Base-by-base conservation (phyloP, 2,797 vertebrate species). In the Etheostoma nigrum region DNA sequence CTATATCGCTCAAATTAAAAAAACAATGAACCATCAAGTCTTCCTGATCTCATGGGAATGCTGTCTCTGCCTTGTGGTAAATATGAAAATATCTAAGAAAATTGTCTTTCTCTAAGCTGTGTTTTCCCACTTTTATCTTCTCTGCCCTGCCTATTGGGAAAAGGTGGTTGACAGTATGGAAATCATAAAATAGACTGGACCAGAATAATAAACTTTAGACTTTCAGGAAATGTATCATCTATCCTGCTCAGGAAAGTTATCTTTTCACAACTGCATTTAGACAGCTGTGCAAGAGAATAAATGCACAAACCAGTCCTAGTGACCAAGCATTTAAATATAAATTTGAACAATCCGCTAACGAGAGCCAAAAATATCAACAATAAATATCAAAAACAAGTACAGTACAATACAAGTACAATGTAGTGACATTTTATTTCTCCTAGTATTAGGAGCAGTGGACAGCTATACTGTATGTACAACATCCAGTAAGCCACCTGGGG, bases 1-100 rank as follows among this genome's bases (percentile, higher is more conserved):
- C 68, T 42, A 14, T 61, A 74, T 58, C 57, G 27, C 67, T 59
- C 19, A 6, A 72, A 82, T 76, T 76, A 47, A 49, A 79, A 82
- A 66, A 36, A 11, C 59, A 36, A 23, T 12, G 21, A 83, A 72
- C 53, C 67, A 68, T 65, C 60, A 27, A 68, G 23, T 25, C 36
- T 47, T 70, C 48, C 57, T 47, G 27, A 66, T 57, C 62, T 73
- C 71, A 49, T 21, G 72, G 62, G 70, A 59, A 63, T 55, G 45
- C 52, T 10, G 57, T 67, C 60, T 75, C n/a, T 54, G 47, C 48
- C 55, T 73, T 45, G 49, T 33, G 53, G 19, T 57, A 59, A 73
- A 74, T 70, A 30, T 27, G 16, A 52, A 64, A 78, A 70, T 33
- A 65, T 48, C n/a, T 19, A 15, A 47, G 47, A 67, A 73, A 67